Evolutionary conservation across 2,888 invertebrate genomes (phyloP).

Genomic region (Tholera decimalis): DNA sequence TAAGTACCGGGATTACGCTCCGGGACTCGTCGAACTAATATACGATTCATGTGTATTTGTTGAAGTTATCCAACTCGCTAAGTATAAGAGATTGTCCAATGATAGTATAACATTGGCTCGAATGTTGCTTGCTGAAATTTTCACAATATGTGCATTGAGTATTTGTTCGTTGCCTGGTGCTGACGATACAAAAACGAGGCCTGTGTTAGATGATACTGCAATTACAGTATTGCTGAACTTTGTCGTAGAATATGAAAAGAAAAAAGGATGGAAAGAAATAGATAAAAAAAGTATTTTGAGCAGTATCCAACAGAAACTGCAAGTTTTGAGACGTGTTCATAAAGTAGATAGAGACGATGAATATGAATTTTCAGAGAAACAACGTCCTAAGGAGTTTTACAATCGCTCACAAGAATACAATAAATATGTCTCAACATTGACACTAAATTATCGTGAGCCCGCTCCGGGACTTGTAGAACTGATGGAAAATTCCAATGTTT

Average conservation of each 20-base stretch:
- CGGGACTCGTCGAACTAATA: slow-evolving; percentile 14
- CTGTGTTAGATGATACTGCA: slow-evolving; percentile 9
- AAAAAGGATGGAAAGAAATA: not conserved
- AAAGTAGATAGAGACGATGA: not conserved
- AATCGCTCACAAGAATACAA: slow-evolving; percentile 8
- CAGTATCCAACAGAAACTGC: slow-evolving; percentile 1
- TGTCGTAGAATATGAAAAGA: not conserved
- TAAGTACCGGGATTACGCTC: slow-evolving; percentile 2
- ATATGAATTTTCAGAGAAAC: not conserved
- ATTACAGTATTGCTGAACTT: not conserved
- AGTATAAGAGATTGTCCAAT: not conserved
- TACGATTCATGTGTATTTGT: slow-evolving; percentile 6
- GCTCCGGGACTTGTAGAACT: slow-evolving; percentile 16
- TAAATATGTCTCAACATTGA: slow-evolving; percentile 23
- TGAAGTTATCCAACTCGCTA: not conserved
- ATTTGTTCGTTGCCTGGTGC: not conserved
- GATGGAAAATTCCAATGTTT: not conserved
- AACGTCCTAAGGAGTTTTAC: too few relatives aligned
- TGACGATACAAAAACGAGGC: not conserved
- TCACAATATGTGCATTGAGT: slow-evolving; percentile 8
- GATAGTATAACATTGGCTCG: not conserved
- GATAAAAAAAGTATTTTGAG: not conserved
- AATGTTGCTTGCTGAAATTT: slow-evolving; percentile 12
- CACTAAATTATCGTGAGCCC: slow-evolving; percentile 12
- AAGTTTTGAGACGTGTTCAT: not conserved